These are phyloP conservation scores for Lacerta viridis DNA, from an alignment of 2,797 vertebrate species.

Conservation along the genomic window DNA sequence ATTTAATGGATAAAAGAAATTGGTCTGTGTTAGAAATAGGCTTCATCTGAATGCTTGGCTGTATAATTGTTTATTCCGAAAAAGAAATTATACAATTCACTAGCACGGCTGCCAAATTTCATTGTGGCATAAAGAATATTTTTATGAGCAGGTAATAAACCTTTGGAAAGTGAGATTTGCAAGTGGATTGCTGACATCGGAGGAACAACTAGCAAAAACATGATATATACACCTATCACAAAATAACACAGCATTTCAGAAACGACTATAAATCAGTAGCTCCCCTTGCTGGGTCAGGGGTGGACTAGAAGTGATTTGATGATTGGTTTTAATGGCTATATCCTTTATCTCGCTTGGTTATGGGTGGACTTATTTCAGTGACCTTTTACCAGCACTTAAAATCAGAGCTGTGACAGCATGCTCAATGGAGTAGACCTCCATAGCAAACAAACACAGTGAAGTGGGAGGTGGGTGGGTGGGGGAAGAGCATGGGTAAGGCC, in stretches of 20 bases:
- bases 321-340: conserved; percentile 9
- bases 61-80: conserved; percentile 13
- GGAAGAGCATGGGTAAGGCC: not conserved
- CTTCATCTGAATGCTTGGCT: not conserved
- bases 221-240: not conserved
- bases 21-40: not conserved
- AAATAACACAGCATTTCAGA: not conserved
- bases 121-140: conserved; percentile 2
- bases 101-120: conserved; percentile 1
- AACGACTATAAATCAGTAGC: conserved; percentile 15
- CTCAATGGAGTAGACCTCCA: not conserved
- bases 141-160: conserved; percentile 29
- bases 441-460: conserved; percentile 1
- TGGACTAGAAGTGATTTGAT: conserved; percentile 10
- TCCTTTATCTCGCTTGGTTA: conserved; percentile 15
- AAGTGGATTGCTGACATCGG: conserved; percentile 15
- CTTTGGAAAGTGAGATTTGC: conserved; percentile 20
- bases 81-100: conserved; percentile 5
- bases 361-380: conserved; percentile 30
- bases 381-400: conserved; percentile 32
- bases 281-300: not conserved
- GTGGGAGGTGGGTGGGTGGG: not conserved
- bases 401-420: conserved; percentile 17
- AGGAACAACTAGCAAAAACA: conserved; percentile 12
- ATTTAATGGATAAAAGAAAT: not conserved